Base-by-base conservation (phyloP, 1,140 invertebrate species). In the Nomia melanderi region DNA sequence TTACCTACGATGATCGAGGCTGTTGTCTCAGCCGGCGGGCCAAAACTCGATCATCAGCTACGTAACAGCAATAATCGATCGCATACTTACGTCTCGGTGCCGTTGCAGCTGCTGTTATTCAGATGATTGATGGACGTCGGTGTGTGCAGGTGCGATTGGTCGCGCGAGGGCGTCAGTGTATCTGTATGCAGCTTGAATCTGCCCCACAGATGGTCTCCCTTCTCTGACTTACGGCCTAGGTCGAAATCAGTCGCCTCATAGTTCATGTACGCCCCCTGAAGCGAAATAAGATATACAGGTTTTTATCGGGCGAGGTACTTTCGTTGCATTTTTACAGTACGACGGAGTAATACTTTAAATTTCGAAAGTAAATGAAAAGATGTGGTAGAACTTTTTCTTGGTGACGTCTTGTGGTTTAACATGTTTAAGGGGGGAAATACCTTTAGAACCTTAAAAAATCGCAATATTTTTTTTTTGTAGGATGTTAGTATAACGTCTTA, bases 201-300 rank as follows among this genome's bases (percentile, higher is more conserved):
- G 79, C 95, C 93, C 88, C 95, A 93, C 79, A 95, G 84, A 57
- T 91, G 90, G 90, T 96, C 93, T 92, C 94, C 94, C 79, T 94
- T 91, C 88, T 94, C 92, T 83, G 94, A 92, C 90, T 95, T 95
- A 82, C 94, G 93, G 89, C 94, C 94, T 78, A 96, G 93, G 91
- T 96, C 96, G 88, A 96, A 93, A 91, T 96, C 96, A 86, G 95
- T 96, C 72, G 94, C 94, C 53, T 93, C 93, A 60, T 92, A 91
- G 91, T 95, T 95, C 86, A 95, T 94, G 93, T 95, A 95, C 83
- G 94, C 94, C 62, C 95, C 95, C 77, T 95, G 94, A 86, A 96
- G 93, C 81, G 95, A 96, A 44, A 12, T 2, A 17, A 44, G 2
- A 12, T 85, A 78, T 78, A 78, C 70, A 2, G 77, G 57, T 81